Evolutionary conservation across 2,797 vertebrate species (phyloP), one percentile per base, ranked within the genome.

Genomic region (Artibeus jamaicensis): DNA sequence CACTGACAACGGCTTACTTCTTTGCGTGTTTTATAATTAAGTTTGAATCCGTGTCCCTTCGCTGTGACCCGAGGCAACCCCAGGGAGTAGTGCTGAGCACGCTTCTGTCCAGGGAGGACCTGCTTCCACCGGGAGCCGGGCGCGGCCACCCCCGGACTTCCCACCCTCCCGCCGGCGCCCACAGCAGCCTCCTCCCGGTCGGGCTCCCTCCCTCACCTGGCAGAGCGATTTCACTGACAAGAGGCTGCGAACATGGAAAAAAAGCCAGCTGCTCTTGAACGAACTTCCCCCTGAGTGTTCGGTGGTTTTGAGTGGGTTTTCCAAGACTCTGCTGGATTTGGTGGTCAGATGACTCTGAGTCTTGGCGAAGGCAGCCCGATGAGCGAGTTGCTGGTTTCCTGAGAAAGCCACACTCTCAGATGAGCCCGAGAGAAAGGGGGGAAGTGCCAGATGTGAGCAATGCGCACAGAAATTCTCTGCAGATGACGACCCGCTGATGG

Each of bases 91-190:
- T 4, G 0, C 1, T 10, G 39, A 16, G 24, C 22, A 1, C 19
- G 4, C 24, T 42, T 34, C 44, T 18, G 22, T 62, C 34, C 22
- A 11, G 1, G 18, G 22, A 48, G 3, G 29, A n/a, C 46, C 62
- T 32, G 21, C 85, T 84, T 34, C 74, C 82, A 53, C 19, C 2
- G 9, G 76, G 53, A 91, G 24, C 10, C 1, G 0, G 19, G 3
- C 24, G 1, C 32, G 0, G 0, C 14, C 68, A 9, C 39, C 0
- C 0, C 19, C 2, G 12, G 73, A 8, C 10, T 34, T 37, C 32
- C 3, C 19, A 1, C 3, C 0, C 16, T n/a, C 2, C 1, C 9
- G 9, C 65, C 21, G 3, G 0, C 4, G 10, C 2, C 65, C 9
- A 9, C 3, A 37, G 19, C 16, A 29, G 44, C 21, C 21, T 79